Percentiles rank a stretch among this genome's conserved stretches.
Evolutionary conservation across 1,140 invertebrate species (phyloP).

Genomic region (Hypsibius dujardini): DNA sequence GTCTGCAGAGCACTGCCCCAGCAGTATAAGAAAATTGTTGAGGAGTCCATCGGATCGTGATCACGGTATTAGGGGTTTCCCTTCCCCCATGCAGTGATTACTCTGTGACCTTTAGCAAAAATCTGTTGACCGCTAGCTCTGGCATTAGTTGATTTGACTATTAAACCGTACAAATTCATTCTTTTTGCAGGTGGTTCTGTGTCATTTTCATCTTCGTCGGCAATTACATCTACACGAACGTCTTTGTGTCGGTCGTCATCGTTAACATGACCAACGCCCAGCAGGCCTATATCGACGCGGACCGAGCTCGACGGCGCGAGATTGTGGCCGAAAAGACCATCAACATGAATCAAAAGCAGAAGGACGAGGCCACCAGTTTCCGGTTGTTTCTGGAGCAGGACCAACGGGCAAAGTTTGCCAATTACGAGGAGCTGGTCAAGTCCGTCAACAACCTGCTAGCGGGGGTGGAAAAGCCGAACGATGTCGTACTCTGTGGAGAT

Average conservation of each 20-base stretch:
- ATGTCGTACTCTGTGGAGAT: not conserved
- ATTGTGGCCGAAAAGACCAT: constrained; percentile 15
- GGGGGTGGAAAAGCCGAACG: not conserved
- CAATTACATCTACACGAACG: not conserved
- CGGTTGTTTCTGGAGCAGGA: constrained; percentile 14
- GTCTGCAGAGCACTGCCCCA: too few relatives aligned
- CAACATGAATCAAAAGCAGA: constrained; percentile 15
- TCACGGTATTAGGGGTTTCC: too few relatives aligned
- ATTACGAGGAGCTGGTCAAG: constrained; percentile 2
- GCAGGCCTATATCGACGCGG: constrained; percentile 15
- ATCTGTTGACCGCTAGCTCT: too few relatives aligned
- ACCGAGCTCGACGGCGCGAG: not conserved
- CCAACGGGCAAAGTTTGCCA: constrained; percentile 3
- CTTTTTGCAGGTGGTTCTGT: constrained; percentile 6
- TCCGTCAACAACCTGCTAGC: not conserved
- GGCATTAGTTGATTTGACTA: too few relatives aligned
- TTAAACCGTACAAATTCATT: too few relatives aligned
- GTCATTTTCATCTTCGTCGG: constrained; percentile 3
- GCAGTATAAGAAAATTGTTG: too few relatives aligned
- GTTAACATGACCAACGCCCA: not conserved
- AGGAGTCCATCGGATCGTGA: too few relatives aligned
- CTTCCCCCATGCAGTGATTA: too few relatives aligned
- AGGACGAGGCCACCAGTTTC: constrained; percentile 13
- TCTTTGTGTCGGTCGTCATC: constrained; percentile 9
- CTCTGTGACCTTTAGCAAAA: too few relatives aligned